Evolutionary conservation across 2,113 vertebrate genomes (phyloP).

Genomic region (Trematocara macrostoma): DNA sequence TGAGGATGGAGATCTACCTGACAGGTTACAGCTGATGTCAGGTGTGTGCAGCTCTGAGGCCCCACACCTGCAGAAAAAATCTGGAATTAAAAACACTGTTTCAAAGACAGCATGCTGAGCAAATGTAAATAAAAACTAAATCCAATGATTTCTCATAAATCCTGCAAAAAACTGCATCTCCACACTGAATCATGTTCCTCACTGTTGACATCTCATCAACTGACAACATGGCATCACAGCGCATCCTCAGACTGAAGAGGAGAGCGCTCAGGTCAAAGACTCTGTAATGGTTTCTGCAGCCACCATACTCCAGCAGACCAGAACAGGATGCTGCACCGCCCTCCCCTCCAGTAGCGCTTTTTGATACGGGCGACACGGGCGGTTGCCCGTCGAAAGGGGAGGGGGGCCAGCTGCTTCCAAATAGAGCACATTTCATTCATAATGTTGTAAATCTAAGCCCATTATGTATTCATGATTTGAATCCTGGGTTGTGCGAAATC

Average conservation of each 20-base stretch:
- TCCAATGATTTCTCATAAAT: background rate
- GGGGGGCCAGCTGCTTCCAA: no score
- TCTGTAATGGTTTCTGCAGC: background rate
- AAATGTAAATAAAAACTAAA: background rate
- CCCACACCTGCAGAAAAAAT: background rate
- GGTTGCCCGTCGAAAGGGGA: no score
- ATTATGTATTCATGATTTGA: no score
- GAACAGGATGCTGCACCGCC: background rate
- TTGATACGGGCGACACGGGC: background rate
- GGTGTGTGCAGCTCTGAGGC: background rate
- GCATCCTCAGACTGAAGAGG: background rate
- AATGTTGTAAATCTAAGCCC: no score
- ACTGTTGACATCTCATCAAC: background rate
- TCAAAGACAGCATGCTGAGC: background rate
- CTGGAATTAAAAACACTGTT: background rate
- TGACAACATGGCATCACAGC: background rate
- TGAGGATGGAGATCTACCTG: background rate
- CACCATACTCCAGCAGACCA: background rate
- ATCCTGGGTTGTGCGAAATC: no score
- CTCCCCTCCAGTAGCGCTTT: background rate
- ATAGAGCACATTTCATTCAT: no score
- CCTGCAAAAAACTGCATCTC: background rate
- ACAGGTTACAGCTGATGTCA: background rate
- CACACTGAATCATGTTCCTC: background rate
- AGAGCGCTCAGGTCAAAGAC: background rate